Evolutionary conservation across 2,113 vertebrate genomes (phyloP).

Genomic region (Saccopteryx leptura): DNA sequence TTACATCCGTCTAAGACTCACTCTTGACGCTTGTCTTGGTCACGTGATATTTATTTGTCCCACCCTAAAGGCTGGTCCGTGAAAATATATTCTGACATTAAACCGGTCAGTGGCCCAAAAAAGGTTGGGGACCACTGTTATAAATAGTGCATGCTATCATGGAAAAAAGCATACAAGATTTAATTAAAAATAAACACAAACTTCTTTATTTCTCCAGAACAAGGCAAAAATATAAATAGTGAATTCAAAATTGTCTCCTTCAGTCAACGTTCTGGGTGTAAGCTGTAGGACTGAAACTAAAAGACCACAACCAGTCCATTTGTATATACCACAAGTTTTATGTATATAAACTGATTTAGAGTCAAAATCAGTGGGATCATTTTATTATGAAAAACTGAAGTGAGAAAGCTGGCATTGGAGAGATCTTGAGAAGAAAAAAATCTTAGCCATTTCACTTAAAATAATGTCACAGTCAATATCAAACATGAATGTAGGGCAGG

Average conservation of each 20-base stretch:
- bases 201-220: constrained; percentile 24
- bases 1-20: too few species aligned
- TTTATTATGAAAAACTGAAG: neutral
- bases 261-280: neutral
- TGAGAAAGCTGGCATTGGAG: neutral
- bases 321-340: neutral
- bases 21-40: too few species aligned
- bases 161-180: neutral
- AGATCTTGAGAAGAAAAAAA: neutral
- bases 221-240: constrained; percentile 23
- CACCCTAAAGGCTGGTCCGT: too few species aligned
- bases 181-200: constrained; percentile 26
- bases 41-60: too few species aligned
- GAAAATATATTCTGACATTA: too few species aligned
- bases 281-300: neutral
- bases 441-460: constrained; percentile 4
- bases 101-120: too few species aligned
- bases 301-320: neutral
- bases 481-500: neutral
- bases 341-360: constrained; percentile 1
- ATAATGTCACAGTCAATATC: neutral
- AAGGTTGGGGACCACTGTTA: too few species aligned
- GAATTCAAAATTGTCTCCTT: constrained; percentile 32
- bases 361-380: neutral
- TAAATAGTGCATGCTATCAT: constrained; percentile 9